Evolutionary conservation across 2,797 vertebrate genomes (phyloP), one percentile per base, ranked within the genome.

Genomic region (Poecile montanus): DNA sequence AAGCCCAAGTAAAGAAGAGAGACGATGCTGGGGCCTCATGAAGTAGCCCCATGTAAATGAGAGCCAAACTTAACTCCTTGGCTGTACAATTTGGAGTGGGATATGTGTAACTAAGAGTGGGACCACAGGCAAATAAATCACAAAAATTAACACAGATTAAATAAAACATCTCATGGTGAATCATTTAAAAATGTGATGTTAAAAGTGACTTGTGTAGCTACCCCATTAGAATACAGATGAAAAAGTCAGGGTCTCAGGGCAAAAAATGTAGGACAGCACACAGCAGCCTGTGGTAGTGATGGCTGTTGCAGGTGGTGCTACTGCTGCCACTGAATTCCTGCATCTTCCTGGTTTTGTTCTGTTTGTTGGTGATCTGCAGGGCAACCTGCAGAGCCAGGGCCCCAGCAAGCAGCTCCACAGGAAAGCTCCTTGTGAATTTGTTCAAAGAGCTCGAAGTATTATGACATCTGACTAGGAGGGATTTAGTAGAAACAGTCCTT

Each of bases 331-430:
- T 0, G 4, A 21, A 57, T 72, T 63, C 29, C 66, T 57, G 13
- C 0, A 0, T 13, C 47, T 75, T 85, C 25, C 38, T 26, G 26
- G 1, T 70, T 72, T 20, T 26, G 23, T 44, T 40, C 15, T 32
- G 29, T 73, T 92, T n/a, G 26, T 5, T 48, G 34, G 76, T 22
- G 77, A 77, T 22, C 32, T 1, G 2, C 4, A 7, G 2, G 3
- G 20, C 10, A 25, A 12, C 11, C 3, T 13, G 16, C 14, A 50
- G 26, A 57, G 71, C 26, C 0, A 0, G 11, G 16, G 26, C 26
- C 10, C 61, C 48, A 1, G 2, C 25, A 13, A 4, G 42, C 47
- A 80, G 61, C 45, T 75, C 62, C 81, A 67, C n/a, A 9, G 19
- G 54, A 67, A 7, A 23, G 16, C 13, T 40, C n/a, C 20, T 25